Evolutionary conservation across 2,797 vertebrate genomes (phyloP).

Genomic region (Enteromius paludinosus): DNA sequence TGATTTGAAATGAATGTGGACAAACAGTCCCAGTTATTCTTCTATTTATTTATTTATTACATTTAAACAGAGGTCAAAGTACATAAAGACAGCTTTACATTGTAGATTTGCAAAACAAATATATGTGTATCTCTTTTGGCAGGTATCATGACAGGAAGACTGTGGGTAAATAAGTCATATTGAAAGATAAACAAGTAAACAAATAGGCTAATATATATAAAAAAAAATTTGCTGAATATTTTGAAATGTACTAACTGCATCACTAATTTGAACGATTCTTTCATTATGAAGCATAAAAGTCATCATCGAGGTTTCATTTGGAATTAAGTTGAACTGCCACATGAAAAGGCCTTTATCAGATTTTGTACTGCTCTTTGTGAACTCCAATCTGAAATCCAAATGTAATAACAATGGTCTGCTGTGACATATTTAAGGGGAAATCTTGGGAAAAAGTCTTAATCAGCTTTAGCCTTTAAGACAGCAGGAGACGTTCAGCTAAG

Average conservation of each 20-base stretch:
- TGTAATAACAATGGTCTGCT: conserved; percentile 27
- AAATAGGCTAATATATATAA: not conserved
- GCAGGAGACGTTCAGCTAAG: conserved; percentile 31
- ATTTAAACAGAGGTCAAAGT: not conserved
- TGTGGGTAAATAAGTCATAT: not conserved
- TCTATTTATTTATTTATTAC: not conserved
- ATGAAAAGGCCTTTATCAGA: conserved; percentile 26
- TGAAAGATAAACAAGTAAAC: not conserved
- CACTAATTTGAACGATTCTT: not conserved
- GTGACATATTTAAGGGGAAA: conserved; percentile 37
- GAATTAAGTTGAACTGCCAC: conserved; percentile 15
- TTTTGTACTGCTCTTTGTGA: not conserved
- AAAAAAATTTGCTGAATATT: not conserved
- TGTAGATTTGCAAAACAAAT: not conserved
- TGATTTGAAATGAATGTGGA: not conserved
- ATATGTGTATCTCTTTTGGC: not conserved
- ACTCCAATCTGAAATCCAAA: not conserved
- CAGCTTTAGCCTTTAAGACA: conserved; percentile 55
- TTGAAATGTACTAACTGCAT: not conserved
- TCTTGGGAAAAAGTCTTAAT: conserved; percentile 43
- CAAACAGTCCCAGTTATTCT: not conserved
- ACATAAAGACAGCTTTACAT: not conserved
- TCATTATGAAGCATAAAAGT: not conserved
- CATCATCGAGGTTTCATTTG: not conserved
- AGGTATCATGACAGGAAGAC: not conserved